Percentiles rank a stretch among this genome's conserved stretches.
Evolutionary conservation across 2,113 vertebrate species (phyloP).

Genomic region (Delphinapterus leucas): DNA sequence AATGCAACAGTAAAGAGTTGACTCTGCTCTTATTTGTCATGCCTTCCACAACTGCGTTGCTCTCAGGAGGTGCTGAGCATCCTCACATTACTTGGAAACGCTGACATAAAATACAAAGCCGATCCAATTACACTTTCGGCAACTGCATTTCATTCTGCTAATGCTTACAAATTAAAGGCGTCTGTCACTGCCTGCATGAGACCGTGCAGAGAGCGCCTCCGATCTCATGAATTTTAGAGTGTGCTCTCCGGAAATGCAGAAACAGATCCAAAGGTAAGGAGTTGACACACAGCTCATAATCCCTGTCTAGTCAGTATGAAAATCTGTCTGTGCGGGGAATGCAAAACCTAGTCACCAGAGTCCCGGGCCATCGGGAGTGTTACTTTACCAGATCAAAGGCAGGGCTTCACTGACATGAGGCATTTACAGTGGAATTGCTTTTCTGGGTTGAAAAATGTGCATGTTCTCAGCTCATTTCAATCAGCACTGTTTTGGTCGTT

Average conservation of each 20-base stretch:
- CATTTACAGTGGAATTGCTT: not conserved
- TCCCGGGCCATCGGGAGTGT: not conserved
- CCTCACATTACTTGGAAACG: slow-evolving; percentile 63
- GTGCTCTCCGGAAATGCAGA: slow-evolving; percentile 54
- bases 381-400: slow-evolving; percentile 32
- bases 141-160: slow-evolving; percentile 79
- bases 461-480: not conserved
- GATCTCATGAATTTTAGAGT: slow-evolving; percentile 64
- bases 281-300: slow-evolving; percentile 55
- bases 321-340: slow-evolving; percentile 43
- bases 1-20: not conserved
- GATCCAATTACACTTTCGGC: slow-evolving; percentile 77
- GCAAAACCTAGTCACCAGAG: slow-evolving; percentile 1
- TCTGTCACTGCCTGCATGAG: slow-evolving; percentile 68
- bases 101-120: slow-evolving; percentile 78
- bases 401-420: not conserved
- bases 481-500: not conserved
- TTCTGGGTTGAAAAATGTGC: not conserved
- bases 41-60: slow-evolving; percentile 35
- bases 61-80: slow-evolving; percentile 58
- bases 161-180: slow-evolving; percentile 80
- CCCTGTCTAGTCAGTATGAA: slow-evolving; percentile 71
- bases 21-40: slow-evolving; percentile 67
- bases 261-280: slow-evolving; percentile 56
- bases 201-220: slow-evolving; percentile 57